Percentiles rank a stretch among this genome's conserved stretches.
These are phyloP conservation scores for Lydus trimaculatus DNA, from an alignment of 2,888 invertebrate genomes.

Conservation along the genomic window DNA sequence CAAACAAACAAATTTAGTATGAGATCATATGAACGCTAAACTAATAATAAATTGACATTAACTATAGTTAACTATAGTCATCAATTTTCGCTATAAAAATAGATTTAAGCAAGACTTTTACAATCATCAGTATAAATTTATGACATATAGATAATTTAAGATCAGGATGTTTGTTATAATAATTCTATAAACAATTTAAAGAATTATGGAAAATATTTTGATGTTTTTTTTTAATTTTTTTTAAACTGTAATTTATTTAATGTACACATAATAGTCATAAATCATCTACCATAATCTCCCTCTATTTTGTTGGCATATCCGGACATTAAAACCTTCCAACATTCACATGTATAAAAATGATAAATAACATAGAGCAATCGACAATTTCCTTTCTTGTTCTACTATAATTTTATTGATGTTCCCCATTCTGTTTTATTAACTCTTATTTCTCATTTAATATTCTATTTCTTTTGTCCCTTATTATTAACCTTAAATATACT, in stretches of 20 bases:
- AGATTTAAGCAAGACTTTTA: background rate
- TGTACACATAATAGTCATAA: background rate
- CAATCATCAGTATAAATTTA: background rate
- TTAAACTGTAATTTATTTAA: background rate
- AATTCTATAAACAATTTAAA: background rate
- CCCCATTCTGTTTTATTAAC: background rate
- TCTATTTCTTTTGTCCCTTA: background rate
- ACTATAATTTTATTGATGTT: background rate
- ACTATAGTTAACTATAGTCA: background rate
- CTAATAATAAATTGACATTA: background rate
- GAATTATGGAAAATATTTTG: background rate
- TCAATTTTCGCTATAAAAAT: background rate
- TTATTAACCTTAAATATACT: background rate
- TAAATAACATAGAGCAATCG: background rate
- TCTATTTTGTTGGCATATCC: constrained; percentile 3
- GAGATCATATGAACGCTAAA: too few relatives aligned
- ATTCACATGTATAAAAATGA: constrained; percentile 4
- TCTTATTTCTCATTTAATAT: background rate
- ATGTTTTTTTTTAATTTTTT: constrained; percentile 1
- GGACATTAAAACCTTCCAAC: constrained; percentile 7
- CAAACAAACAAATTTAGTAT: too few relatives aligned
- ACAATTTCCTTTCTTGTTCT: constrained; percentile 4
- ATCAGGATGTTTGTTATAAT: background rate
- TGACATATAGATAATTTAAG: background rate
- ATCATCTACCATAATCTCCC: background rate